Evolutionary conservation across 2,113 vertebrate genomes (phyloP).

Genomic region (Tragelaphus imberbis): DNA sequence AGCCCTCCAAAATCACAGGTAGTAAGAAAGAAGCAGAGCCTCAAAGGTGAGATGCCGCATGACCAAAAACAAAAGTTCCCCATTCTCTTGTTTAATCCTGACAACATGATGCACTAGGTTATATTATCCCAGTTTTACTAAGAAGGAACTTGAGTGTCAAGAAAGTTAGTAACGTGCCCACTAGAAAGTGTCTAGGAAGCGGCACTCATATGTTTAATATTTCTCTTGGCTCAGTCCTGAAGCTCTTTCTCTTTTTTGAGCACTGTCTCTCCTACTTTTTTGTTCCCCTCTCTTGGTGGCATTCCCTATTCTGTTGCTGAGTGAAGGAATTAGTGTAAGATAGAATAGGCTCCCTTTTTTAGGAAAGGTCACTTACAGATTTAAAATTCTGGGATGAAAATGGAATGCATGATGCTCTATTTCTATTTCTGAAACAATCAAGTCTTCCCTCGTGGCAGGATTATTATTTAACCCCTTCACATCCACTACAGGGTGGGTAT

Average conservation of each 20-base stretch:
- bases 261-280: not conserved
- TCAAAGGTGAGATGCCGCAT: not conserved
- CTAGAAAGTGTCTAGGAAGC: not conserved
- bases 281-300: not conserved
- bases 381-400: not conserved
- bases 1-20: not conserved
- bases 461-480: not conserved
- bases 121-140: not conserved
- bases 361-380: not conserved
- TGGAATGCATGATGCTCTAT: not conserved
- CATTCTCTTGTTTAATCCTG: not conserved
- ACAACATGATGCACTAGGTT: not conserved
- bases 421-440: not conserved
- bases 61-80: not conserved
- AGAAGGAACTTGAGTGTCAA: not conserved
- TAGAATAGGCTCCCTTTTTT: not conserved
- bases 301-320: not conserved
- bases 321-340: not conserved
- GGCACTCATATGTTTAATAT: not conserved
- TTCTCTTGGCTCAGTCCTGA: not conserved
- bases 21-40: not conserved
- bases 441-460: not conserved
- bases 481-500: not conserved
- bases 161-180: not conserved
- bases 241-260: not conserved